phyloP scores from a whole-genome alignment of 2,888 invertebrate genomes.

The Caenorhabditis drosophilae region DNA sequence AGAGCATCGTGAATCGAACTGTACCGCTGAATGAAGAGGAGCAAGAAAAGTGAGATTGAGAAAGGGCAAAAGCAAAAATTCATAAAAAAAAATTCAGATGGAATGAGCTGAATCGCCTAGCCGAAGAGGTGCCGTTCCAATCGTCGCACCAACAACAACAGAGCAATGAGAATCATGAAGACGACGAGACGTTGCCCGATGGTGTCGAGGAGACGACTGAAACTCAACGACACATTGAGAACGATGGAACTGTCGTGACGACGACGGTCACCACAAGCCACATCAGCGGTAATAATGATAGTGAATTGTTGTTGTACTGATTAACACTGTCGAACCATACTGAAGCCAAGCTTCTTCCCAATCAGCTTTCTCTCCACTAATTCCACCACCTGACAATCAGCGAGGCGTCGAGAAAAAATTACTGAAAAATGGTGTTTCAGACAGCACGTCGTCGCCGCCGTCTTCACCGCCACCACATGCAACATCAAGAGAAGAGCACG shows the following conservation, averaged over 20 bases:
- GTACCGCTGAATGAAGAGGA: slow-evolving; percentile 63
- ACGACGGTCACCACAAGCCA: slow-evolving; percentile 51
- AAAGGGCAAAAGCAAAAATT: neutral
- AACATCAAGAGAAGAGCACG: slow-evolving; percentile 34
- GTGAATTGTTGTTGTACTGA: too few relatives aligned
- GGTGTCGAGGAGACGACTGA: slow-evolving; percentile 29
- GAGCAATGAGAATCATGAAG: slow-evolving; percentile 13
- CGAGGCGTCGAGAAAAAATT: too few relatives aligned
- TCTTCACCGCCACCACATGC: slow-evolving; percentile 49
- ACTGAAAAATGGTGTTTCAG: too few relatives aligned
- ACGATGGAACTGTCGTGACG: slow-evolving; percentile 54
- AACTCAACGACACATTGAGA: slow-evolving; percentile 48
- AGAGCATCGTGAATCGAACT: slow-evolving; percentile 52
- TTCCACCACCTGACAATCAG: too few relatives aligned
- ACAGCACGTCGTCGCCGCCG: too few relatives aligned
- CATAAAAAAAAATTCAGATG: slow-evolving; percentile 30
- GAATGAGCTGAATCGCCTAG: slow-evolving; percentile 42
- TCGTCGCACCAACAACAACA: slow-evolving; percentile 5
- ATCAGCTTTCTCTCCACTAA: neutral
- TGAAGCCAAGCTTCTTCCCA: neutral
- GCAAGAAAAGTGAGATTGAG: slow-evolving; percentile 43
- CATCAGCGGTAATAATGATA: slow-evolving; percentile 38
- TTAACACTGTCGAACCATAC: too few relatives aligned
- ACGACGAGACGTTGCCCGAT: slow-evolving; percentile 9
- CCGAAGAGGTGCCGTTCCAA: slow-evolving; percentile 6